Evolutionary conservation across 2,113 vertebrate genomes (phyloP).

Genomic region (Leptosomus discolor): DNA sequence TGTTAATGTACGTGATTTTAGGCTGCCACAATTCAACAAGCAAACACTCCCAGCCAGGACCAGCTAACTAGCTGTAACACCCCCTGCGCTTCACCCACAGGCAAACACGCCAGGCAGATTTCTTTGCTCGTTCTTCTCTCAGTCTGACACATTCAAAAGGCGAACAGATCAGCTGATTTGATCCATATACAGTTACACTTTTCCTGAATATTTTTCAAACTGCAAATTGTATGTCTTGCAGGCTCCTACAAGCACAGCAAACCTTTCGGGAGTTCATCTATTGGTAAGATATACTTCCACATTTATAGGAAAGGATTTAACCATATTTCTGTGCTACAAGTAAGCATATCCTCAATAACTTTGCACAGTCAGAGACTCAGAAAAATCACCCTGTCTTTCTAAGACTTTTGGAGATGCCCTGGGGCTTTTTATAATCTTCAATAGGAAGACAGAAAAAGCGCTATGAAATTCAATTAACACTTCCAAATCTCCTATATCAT

Average conservation of each 20-base stretch:
- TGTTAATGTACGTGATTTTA: neutral
- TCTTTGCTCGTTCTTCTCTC: neutral
- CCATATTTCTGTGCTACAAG: neutral
- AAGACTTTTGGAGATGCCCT: neutral
- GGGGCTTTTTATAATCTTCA: neutral
- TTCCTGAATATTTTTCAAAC: neutral
- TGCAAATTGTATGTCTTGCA: neutral
- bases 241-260: neutral
- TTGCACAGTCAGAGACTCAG: neutral
- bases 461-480: neutral
- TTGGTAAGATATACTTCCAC: neutral
- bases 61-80: neutral
- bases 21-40: neutral
- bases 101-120: neutral
- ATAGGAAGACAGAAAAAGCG: neutral
- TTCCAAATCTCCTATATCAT: neutral
- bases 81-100: accelerated
- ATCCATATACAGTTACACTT: neutral
- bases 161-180: neutral
- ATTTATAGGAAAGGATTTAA: neutral
- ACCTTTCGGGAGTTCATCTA: neutral
- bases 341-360: neutral
- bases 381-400: neutral
- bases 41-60: neutral
- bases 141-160: neutral